Base-by-base conservation (phyloP, 1,140 invertebrate species). In the Philaenus spumarius region DNA sequence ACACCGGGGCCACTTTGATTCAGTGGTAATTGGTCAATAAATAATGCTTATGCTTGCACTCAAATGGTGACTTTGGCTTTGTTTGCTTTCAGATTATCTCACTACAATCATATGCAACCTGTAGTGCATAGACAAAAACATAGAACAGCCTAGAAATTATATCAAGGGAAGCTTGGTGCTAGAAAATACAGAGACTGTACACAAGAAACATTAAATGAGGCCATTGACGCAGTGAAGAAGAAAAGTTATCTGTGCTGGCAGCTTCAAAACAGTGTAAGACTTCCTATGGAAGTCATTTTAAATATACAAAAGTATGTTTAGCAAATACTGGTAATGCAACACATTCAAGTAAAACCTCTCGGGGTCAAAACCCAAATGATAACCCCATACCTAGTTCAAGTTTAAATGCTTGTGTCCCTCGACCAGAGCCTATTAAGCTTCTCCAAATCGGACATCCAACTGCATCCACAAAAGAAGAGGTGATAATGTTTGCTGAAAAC, bases 381-480 rank as follows among this genome's bases (percentile, higher is more conserved):
- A 14, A 43, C 40, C 40, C 40, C n/a, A 19, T 43, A 43, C n/a
- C 4, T 43, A n/a, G n/a, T n/a, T n/a, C n/a, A n/a, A n/a, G n/a
- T n/a, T n/a, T n/a, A n/a, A n/a, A n/a, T n/a, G n/a, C n/a, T n/a
- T n/a, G n/a, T n/a, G n/a, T n/a, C n/a, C n/a, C n/a, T n/a, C n/a
- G n/a, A n/a, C n/a, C n/a, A n/a, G n/a, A n/a, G n/a, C n/a, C n/a
- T n/a, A n/a, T 43, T 43, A 43, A n/a, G n/a, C n/a, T n/a, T n/a
- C n/a, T n/a, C n/a, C n/a, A n/a, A n/a, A n/a, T n/a, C n/a, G n/a
- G n/a, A n/a, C n/a, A n/a, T n/a, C n/a, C n/a, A n/a, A n/a, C n/a
- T n/a, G n/a, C n/a, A n/a, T n/a, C n/a, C n/a, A 43, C n/a, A 15
- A 43, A n/a, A 15, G 40, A 43, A 43, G 47, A 50, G 15, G 47